phyloP scores from a whole-genome alignment of 2,888 invertebrate species.

The Sthenelais limicola region DNA sequence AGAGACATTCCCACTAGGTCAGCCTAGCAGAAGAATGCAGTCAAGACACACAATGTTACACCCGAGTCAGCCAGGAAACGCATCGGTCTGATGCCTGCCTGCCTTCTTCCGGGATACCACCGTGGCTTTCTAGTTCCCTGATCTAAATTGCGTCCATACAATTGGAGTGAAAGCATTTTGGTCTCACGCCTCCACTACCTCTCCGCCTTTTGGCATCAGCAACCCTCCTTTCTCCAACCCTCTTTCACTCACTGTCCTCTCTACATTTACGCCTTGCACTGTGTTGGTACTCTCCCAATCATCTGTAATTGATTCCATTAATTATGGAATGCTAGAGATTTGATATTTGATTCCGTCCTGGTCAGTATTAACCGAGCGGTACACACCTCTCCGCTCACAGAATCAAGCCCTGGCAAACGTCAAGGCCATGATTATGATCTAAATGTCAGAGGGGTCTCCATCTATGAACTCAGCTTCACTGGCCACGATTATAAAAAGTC shows the following conservation, averaged over 20 bases:
- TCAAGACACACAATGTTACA: slow-evolving; percentile 37
- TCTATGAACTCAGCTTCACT: slow-evolving; percentile 14
- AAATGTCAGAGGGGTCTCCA: neutral
- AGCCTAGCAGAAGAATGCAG: slow-evolving; percentile 37
- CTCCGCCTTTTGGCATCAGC: neutral
- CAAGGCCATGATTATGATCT: neutral
- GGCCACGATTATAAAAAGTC: slow-evolving; percentile 33
- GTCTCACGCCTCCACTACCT: neutral
- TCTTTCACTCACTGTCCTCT: neutral
- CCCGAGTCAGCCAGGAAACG: slow-evolving; percentile 11
- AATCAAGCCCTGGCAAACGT: neutral
- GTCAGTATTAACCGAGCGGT: neutral
- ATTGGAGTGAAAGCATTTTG: slow-evolving; percentile 16
- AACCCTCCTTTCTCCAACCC: neutral
- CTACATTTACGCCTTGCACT: slow-evolving; percentile 1
- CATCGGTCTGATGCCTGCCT: slow-evolving; percentile 39
- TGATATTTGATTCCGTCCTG: slow-evolving; percentile 26
- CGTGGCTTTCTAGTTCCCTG: neutral
- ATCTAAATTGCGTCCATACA: slow-evolving; percentile 37
- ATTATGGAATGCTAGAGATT: slow-evolving; percentile 17
- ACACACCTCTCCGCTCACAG: neutral
- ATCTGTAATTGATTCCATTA: slow-evolving; percentile 35
- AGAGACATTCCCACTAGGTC: slow-evolving; percentile 24
- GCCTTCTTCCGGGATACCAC: slow-evolving; percentile 19
- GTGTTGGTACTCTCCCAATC: slow-evolving; percentile 30